phyloP scores from a whole-genome alignment of 2,888 invertebrate species.

The Phengaris arion region DNA sequence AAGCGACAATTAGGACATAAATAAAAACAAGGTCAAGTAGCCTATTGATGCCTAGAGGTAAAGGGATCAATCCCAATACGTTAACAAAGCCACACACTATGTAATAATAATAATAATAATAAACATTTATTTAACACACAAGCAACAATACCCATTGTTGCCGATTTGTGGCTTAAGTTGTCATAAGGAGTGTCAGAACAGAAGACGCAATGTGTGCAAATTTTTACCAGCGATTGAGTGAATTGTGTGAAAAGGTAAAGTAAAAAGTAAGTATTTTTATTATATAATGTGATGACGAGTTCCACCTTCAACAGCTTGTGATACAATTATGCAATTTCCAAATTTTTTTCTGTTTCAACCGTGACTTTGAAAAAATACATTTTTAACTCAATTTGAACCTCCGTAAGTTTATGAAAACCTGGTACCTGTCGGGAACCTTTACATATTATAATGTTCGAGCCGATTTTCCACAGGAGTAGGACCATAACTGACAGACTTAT shows the following conservation, averaged over 20 bases:
- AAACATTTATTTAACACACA: too few relatives aligned
- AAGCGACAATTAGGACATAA: too few relatives aligned
- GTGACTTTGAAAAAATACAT: slow-evolving; percentile 5
- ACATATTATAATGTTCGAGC: background rate
- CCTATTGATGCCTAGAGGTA: background rate
- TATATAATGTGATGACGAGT: background rate
- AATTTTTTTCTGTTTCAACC: background rate
- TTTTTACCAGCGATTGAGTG: too few relatives aligned
- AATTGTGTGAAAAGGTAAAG: too few relatives aligned
- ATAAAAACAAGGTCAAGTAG: too few relatives aligned
- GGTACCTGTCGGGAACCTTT: background rate
- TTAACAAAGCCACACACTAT: background rate
- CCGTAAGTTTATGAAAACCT: background rate
- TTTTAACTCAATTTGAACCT: background rate
- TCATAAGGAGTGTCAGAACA: background rate
- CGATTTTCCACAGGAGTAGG: too few relatives aligned
- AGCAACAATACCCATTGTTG: background rate
- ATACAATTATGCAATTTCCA: slow-evolving; percentile 12
- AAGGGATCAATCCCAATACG: background rate
- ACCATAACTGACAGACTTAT: too few relatives aligned
- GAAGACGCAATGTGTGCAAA: too few relatives aligned
- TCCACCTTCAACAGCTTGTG: background rate
- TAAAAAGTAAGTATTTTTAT: background rate
- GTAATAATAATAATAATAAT: too few relatives aligned
- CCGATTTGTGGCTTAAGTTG: background rate